Evolutionary conservation across 2,888 invertebrate species (phyloP).

Genomic region (Cantharis rufa): DNA sequence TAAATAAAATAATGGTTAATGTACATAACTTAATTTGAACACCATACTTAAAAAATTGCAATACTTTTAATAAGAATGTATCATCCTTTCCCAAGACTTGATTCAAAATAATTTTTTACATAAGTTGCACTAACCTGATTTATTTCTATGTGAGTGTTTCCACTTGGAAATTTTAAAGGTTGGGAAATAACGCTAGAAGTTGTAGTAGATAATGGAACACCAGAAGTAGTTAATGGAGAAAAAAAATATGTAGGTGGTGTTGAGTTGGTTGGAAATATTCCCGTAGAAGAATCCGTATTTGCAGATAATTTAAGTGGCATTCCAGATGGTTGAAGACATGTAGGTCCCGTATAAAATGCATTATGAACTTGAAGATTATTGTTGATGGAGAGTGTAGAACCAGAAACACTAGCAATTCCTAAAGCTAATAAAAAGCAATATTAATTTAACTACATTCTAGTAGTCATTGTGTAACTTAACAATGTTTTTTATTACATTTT

Average conservation of each 20-base stretch:
- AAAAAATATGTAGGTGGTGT: slow-evolving; percentile 59
- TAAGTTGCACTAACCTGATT: slow-evolving; percentile 54
- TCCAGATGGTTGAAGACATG: slow-evolving; percentile 45
- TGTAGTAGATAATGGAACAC: slow-evolving; percentile 49
- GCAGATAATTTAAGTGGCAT: slow-evolving; percentile 45
- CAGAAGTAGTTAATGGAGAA: slow-evolving; percentile 58
- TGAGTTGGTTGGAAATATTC: slow-evolving; percentile 54
- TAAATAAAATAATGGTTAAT: background rate
- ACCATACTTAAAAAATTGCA: too few relatives aligned
- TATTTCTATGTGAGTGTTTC: slow-evolving; percentile 61
- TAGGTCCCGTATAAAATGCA: slow-evolving; percentile 54
- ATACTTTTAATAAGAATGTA: background rate
- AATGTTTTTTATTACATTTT: too few relatives aligned
- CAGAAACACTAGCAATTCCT: slow-evolving; percentile 49
- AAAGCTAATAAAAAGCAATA: slow-evolving; percentile 8
- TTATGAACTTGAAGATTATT: slow-evolving; percentile 56
- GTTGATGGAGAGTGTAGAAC: slow-evolving; percentile 51
- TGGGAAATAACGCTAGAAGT: slow-evolving; percentile 39
- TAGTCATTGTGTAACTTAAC: too few relatives aligned
- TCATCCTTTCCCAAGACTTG: too few relatives aligned
- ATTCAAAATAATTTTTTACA: too few relatives aligned
- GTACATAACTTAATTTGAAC: background rate
- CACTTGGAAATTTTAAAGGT: slow-evolving; percentile 53
- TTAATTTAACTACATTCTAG: background rate
- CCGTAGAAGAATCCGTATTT: slow-evolving; percentile 45